Percentiles rank a stretch among this genome's conserved stretches.
phyloP scores from a whole-genome alignment of 2,113 vertebrate genomes.

The Pseudois nayaur region DNA sequence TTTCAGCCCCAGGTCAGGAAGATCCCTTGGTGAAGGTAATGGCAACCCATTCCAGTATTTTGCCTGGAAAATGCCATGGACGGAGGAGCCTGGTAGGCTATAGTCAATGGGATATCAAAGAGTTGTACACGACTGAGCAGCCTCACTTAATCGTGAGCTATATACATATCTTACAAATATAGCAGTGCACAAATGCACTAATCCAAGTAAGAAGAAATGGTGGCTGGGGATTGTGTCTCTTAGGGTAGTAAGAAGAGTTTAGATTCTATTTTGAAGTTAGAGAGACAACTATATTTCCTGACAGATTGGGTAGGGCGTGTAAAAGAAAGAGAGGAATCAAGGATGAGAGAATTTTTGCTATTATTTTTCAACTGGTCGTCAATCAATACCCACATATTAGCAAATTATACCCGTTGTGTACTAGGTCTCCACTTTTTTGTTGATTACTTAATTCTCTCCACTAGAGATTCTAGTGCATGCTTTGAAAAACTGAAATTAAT shows the following conservation, averaged over 20 bases:
- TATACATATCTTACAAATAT: neutral
- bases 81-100: neutral
- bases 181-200: neutral
- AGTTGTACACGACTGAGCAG: fast-evolving
- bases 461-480: neutral
- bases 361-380: neutral
- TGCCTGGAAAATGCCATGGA: neutral
- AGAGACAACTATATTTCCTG: neutral
- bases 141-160: neutral
- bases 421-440: neutral
- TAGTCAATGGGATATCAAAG: neutral
- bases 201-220: neutral
- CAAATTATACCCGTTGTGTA: neutral
- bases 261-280: neutral
- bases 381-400: neutral
- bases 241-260: neutral
- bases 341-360: neutral
- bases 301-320: no score
- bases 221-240: fast-evolving
- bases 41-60: neutral
- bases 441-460: neutral
- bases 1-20: neutral
- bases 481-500: neutral
- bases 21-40: neutral
- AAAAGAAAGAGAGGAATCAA: neutral